Conservation (phyloP, 2,113 vertebrate genomes). For the Ictidomys tridecemlineatus region DNA sequence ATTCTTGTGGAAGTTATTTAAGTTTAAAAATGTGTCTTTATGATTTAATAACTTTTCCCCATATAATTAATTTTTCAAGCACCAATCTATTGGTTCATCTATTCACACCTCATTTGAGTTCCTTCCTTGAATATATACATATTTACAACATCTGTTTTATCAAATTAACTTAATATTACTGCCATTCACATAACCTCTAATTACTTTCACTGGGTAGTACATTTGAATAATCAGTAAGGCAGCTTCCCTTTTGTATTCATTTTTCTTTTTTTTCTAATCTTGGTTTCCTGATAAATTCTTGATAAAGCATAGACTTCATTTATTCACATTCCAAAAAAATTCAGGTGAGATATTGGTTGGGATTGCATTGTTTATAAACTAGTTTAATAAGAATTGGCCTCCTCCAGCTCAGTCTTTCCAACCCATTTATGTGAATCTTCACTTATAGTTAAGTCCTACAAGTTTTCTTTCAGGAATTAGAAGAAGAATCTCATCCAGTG, state of each 20-base stretch:
- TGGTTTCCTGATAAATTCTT: constrained; percentile 25
- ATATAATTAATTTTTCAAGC: constrained; percentile 14
- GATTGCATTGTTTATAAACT: constrained; percentile 6
- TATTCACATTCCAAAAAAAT: constrained; percentile 38
- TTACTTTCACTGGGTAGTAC: neutral
- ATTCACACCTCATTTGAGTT: neutral
- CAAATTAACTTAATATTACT: constrained; percentile 11
- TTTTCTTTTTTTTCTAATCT: neutral
- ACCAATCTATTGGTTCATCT: neutral
- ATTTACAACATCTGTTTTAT: neutral
- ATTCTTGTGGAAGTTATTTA: constrained; percentile 47
- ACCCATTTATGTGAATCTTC: neutral
- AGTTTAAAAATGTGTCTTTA: constrained; percentile 33
- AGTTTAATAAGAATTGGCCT: constrained; percentile 4
- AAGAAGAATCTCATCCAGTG: neutral
- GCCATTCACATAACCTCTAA: neutral
- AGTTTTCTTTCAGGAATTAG: neutral
- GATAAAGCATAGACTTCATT: neutral
- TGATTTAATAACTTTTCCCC: neutral
- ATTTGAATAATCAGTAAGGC: constrained; percentile 9
- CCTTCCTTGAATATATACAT: neutral
- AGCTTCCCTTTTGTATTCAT: neutral
- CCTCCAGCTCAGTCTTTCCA: no score
- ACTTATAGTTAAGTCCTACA: neutral
- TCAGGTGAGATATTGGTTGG: neutral